These are phyloP conservation scores for Mythimna impura DNA, from an alignment of 2,888 invertebrate species.

Conservation along the genomic window DNA sequence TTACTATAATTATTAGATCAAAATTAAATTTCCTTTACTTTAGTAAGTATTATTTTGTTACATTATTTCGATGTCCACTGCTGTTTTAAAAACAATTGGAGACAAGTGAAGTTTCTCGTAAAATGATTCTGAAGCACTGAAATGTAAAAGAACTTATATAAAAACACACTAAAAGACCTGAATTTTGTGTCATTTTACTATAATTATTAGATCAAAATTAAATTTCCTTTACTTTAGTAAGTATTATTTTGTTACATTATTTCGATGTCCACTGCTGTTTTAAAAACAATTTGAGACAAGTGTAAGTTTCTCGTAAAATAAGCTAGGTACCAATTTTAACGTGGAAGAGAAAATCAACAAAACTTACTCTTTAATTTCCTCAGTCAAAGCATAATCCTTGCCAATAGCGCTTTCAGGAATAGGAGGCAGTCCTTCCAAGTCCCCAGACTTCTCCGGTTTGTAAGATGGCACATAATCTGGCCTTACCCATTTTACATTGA, in stretches of 20 bases:
- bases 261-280: background rate
- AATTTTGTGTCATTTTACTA: too few species aligned
- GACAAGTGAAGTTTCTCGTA: background rate
- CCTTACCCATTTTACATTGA: slow-evolving; percentile 94
- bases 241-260: too few species aligned
- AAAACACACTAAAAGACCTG: too few species aligned
- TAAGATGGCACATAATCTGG: slow-evolving; percentile 92
- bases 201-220: background rate
- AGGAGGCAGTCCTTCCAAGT: slow-evolving; percentile 90
- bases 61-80: background rate
- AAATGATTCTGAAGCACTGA: slow-evolving; percentile 92
- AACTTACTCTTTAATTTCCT: slow-evolving; percentile 93
- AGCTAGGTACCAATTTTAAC: background rate
- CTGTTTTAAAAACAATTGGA: background rate
- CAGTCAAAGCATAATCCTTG: slow-evolving; percentile 89
- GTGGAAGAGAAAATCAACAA: background rate
- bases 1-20: background rate
- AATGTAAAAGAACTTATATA: slow-evolving; percentile 67
- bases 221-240: background rate
- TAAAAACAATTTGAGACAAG: background rate
- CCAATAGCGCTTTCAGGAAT: slow-evolving; percentile 89
- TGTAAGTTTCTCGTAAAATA: background rate
- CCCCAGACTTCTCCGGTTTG: slow-evolving; percentile 93
- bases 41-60: background rate
- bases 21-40: background rate